Percentiles rank a stretch among this genome's conserved stretches.
phyloP scores from a whole-genome alignment of 2,797 vertebrate species.

The Girardinus metallicus region DNA sequence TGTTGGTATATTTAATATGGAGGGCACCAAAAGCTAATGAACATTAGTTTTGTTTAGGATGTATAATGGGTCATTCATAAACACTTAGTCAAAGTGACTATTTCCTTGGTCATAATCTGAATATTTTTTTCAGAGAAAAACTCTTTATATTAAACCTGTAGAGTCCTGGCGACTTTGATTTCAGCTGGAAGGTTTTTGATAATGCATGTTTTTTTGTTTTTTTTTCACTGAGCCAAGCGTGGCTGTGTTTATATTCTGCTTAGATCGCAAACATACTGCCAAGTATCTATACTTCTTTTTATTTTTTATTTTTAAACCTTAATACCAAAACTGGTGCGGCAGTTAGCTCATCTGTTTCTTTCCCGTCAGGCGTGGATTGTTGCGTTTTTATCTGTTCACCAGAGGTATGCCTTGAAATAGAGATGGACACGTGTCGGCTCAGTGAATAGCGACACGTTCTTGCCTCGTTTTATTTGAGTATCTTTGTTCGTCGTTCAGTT shows the following conservation, averaged over 20 bases:
- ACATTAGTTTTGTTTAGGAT: slow-evolving; percentile 57
- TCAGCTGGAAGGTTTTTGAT: slow-evolving; percentile 74
- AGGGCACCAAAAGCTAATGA: slow-evolving; percentile 64
- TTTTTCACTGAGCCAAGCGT: slow-evolving; percentile 66
- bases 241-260: slow-evolving; percentile 78
- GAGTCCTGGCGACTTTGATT: slow-evolving; percentile 50
- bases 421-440: slow-evolving; percentile 46
- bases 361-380: slow-evolving; percentile 25
- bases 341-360: slow-evolving; percentile 22
- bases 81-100: not conserved
- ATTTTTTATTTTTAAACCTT: slow-evolving; percentile 62
- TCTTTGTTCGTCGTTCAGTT: slow-evolving; percentile 38
- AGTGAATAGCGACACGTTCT: slow-evolving; percentile 31
- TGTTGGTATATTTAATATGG: slow-evolving; percentile 37
- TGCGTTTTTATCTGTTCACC: slow-evolving; percentile 44
- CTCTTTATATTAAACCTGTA: slow-evolving; percentile 64
- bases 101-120: slow-evolving; percentile 56
- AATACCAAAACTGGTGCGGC: slow-evolving; percentile 63
- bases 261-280: slow-evolving; percentile 76
- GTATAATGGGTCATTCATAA: slow-evolving; percentile 41
- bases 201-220: slow-evolving; percentile 67
- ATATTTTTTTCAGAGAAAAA: slow-evolving; percentile 58
- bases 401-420: slow-evolving; percentile 71
- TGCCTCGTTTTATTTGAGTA: slow-evolving; percentile 13
- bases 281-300: slow-evolving; percentile 66